Percentiles rank a stretch among this genome's conserved stretches.
Evolutionary conservation across 1,140 invertebrate species (phyloP).

Genomic region (Brachionus manjavacas): DNA sequence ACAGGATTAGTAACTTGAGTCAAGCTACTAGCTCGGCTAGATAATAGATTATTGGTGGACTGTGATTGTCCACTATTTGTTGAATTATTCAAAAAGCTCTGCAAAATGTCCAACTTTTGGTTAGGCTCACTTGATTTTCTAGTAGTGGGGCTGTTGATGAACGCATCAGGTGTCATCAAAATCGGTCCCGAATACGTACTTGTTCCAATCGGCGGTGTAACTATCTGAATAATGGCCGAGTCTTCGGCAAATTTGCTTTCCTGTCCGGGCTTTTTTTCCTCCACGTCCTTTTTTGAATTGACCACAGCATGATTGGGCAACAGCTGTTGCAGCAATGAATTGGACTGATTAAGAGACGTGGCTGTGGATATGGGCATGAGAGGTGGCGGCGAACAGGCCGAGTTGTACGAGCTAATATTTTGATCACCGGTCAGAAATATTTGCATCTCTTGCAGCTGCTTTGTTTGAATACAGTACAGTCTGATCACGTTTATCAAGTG

Average conservation of each 20-base stretch:
- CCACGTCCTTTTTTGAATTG: background rate
- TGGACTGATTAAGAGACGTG: background rate
- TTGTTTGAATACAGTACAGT: conserved; percentile 39
- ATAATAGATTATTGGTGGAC: background rate
- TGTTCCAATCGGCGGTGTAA: background rate
- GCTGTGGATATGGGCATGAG: background rate
- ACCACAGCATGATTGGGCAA: conserved; percentile 10
- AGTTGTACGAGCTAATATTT: conserved; percentile 12
- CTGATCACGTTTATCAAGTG: conserved; percentile 4
- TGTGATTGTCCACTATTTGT: background rate
- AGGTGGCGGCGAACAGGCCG: background rate
- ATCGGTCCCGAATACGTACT: conserved; percentile 44
- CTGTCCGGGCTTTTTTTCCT: background rate
- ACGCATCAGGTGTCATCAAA: conserved; percentile 81
- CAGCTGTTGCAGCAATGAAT: background rate
- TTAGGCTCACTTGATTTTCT: conserved; percentile 46
- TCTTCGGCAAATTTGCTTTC: conserved; percentile 8
- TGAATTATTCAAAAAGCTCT: conserved; percentile 43
- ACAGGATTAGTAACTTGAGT: conserved; percentile 53
- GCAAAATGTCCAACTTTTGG: conserved; percentile 43
- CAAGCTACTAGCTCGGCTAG: conserved; percentile 49
- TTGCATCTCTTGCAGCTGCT: conserved; percentile 40
- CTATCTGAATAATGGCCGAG: conserved; percentile 34
- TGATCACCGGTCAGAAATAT: conserved; percentile 24
- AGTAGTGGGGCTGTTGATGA: conserved; percentile 58